Percentiles rank a stretch among this genome's conserved stretches.
These are phyloP conservation scores for Corynorhinus townsendii DNA, from an alignment of 2,113 vertebrate genomes.

Conservation along the genomic window DNA sequence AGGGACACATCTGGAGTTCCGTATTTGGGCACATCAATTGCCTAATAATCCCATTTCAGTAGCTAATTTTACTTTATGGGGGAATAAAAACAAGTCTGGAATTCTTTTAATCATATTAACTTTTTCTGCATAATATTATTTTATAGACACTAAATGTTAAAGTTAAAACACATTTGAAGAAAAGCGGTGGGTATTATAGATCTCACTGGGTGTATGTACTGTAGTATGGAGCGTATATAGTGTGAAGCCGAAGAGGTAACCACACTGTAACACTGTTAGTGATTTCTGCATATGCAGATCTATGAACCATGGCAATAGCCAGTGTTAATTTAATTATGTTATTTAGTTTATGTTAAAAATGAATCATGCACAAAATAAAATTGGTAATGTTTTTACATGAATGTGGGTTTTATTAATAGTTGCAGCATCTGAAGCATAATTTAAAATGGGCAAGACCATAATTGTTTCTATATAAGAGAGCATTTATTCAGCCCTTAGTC, in stretches of 20 bases:
- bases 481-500: background rate
- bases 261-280: background rate
- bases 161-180: background rate
- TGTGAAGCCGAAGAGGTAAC: background rate
- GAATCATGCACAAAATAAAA: background rate
- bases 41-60: background rate
- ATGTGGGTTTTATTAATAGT: slow-evolving; percentile 9
- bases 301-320: background rate
- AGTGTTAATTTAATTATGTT: background rate
- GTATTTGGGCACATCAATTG: background rate
- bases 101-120: background rate
- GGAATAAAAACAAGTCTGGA: background rate
- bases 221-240: background rate
- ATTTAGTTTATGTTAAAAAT: slow-evolving; percentile 19
- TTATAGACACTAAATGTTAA: background rate
- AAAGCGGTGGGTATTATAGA: background rate
- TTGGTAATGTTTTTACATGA: background rate
- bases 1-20: background rate
- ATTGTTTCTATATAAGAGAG: background rate
- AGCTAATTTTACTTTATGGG: background rate
- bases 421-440: background rate
- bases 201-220: background rate
- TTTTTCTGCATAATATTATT: background rate
- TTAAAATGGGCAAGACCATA: background rate
- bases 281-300: background rate